Evolutionary conservation across 1,140 invertebrate species (phyloP).

Genomic region (Pseudomyrmex sp.): DNA sequence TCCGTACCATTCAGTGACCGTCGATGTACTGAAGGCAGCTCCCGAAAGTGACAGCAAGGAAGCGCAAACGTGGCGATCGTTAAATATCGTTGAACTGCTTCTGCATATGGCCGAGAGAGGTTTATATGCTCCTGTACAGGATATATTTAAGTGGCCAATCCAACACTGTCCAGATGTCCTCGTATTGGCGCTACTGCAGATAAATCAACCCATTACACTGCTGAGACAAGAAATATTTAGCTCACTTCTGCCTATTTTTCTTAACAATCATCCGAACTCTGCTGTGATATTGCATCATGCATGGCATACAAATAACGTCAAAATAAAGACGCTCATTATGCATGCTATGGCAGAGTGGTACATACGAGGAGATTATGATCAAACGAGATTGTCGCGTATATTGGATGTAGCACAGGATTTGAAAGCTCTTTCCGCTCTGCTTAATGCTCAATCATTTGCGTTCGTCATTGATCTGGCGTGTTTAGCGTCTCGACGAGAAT

Average conservation of each 20-base stretch:
- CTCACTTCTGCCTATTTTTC: slow-evolving; percentile 95
- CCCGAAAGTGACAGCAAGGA: slow-evolving; percentile 97
- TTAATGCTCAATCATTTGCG: slow-evolving; percentile 96
- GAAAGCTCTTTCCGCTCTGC: slow-evolving; percentile 96
- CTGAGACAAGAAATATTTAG: slow-evolving; percentile 94
- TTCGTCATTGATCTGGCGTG: slow-evolving; percentile 99
- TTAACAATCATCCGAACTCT: slow-evolving; percentile 97
- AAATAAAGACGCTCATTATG: slow-evolving; percentile 95
- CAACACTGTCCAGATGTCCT: slow-evolving; percentile 97
- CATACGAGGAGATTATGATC: slow-evolving; percentile 95
- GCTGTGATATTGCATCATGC: slow-evolving; percentile 97
- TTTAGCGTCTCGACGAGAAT: slow-evolving; percentile 97
- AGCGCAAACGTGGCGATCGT: slow-evolving; percentile 95
- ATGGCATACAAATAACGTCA: slow-evolving; percentile 93
- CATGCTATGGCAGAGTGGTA: slow-evolving; percentile 99
- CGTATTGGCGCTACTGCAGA: slow-evolving; percentile 94
- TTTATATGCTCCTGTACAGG: slow-evolving; percentile 92
- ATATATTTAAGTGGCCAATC: slow-evolving; percentile 96
- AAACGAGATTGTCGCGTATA: slow-evolving; percentile 96
- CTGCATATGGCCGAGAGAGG: slow-evolving; percentile 95
- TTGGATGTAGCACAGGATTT: slow-evolving; percentile 99
- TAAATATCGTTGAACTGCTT: slow-evolving; percentile 95
- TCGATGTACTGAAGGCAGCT: slow-evolving; percentile 95
- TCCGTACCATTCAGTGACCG: slow-evolving; percentile 92
- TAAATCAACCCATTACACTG: slow-evolving; percentile 90